Evolutionary conservation across 2,113 vertebrate species (phyloP).

Genomic region (Gadus macrocephalus): DNA sequence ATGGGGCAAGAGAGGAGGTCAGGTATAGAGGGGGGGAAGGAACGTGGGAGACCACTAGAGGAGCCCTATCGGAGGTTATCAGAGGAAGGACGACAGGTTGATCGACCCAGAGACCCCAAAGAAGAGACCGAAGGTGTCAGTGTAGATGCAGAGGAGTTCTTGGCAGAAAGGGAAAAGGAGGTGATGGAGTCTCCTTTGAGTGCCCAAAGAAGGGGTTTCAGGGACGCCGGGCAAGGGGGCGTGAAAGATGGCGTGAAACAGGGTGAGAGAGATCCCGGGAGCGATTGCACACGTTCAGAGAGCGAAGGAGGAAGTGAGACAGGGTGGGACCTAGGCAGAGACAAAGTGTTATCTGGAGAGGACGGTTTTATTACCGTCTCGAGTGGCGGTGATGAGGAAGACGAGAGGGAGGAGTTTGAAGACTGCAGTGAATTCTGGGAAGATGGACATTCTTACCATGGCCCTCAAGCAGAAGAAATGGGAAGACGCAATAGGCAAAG

Average conservation of each 20-base stretch:
- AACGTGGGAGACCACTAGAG: conserved; percentile 22
- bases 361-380: conserved; percentile 66
- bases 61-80: conserved; percentile 17
- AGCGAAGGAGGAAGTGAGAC: conserved; percentile 57
- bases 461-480: conserved; percentile 13
- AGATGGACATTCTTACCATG: conserved; percentile 8
- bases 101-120: conserved; percentile 2
- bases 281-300: not conserved
- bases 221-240: too few species aligned
- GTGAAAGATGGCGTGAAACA: conserved; percentile 8
- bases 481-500: conserved; percentile 10
- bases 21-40: conserved; percentile 18
- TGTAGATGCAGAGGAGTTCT: conserved; percentile 29
- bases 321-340: conserved; percentile 37
- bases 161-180: conserved; percentile 16
- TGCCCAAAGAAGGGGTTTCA: too few species aligned
- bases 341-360: conserved; percentile 51
- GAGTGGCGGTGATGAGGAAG: conserved; percentile 60
- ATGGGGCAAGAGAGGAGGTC: conserved; percentile 15
- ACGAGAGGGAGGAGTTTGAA: conserved; percentile 56
- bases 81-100: conserved; percentile 14
- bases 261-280: conserved; percentile 21
- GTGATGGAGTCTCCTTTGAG: conserved; percentile 21
- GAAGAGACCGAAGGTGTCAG: conserved; percentile 30
- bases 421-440: conserved; percentile 65